These are phyloP conservation scores for Pseudorhombus dupliciocellatus DNA, from an alignment of 2,113 vertebrate genomes.

Conservation along the genomic window DNA sequence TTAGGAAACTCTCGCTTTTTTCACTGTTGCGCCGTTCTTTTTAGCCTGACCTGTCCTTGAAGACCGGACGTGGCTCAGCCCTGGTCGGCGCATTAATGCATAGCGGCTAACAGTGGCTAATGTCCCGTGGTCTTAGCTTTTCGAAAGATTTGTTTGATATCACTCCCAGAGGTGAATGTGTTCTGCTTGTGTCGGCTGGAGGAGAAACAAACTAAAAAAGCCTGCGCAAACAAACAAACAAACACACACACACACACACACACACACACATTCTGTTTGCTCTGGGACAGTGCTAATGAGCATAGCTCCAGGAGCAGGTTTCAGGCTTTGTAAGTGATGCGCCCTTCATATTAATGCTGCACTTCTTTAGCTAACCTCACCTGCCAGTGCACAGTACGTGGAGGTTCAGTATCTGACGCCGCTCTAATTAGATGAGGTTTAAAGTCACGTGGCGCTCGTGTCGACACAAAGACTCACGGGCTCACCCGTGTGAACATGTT, in stretches of 20 bases:
- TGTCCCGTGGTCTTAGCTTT: constrained; percentile 59
- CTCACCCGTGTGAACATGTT: constrained; percentile 36
- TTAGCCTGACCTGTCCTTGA: constrained; percentile 65
- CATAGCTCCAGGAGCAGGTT: constrained; percentile 9
- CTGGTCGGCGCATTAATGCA: constrained; percentile 60
- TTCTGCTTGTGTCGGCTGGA: constrained; percentile 2
- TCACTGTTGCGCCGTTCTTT: background rate
- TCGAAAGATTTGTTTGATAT: constrained; percentile 72
- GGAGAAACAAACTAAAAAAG: background rate
- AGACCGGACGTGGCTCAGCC: constrained; percentile 40
- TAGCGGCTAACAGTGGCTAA: constrained; percentile 62
- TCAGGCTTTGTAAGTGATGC: background rate
- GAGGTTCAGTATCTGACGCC: background rate
- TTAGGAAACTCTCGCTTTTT: background rate
- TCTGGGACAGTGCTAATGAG: constrained; percentile 22
- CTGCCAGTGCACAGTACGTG: background rate
- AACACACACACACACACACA: constrained; percentile 2
- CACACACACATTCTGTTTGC: constrained; percentile 16
- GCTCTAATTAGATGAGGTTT: constrained; percentile 32
- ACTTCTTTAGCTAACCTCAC: background rate
- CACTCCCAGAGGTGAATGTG: constrained; percentile 39
- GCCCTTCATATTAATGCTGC: background rate
- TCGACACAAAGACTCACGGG: constrained; percentile 27
- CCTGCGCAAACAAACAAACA: background rate
- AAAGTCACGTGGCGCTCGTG: background rate